These are phyloP conservation scores for Tachina fera DNA, from an alignment of 2,888 invertebrate genomes.

Conservation along the genomic window DNA sequence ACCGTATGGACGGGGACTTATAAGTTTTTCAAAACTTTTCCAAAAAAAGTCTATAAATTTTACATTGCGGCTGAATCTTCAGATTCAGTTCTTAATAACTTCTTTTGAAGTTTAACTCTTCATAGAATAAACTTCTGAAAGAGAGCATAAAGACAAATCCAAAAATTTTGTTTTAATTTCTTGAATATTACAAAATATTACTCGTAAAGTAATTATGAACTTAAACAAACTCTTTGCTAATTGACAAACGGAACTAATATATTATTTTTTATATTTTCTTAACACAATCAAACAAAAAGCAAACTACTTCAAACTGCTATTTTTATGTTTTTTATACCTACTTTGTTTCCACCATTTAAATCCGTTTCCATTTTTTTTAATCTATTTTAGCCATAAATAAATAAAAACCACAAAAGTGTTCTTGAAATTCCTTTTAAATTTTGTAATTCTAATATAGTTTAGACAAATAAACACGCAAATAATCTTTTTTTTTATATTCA, in stretches of 20 bases:
- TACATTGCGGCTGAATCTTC: too few relatives aligned
- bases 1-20: too few relatives aligned
- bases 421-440: conserved; percentile 67
- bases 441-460: conserved; percentile 53
- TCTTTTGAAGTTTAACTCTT: too few relatives aligned
- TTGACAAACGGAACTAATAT: background rate
- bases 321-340: background rate
- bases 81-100: too few relatives aligned
- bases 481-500: conserved; percentile 7
- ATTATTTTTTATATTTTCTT: background rate
- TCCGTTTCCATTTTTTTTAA: conserved; percentile 36
- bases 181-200: too few relatives aligned
- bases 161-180: too few relatives aligned
- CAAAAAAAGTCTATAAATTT: too few relatives aligned
- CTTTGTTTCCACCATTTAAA: conserved; percentile 25
- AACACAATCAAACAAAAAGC: conserved; percentile 3
- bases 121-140: too few relatives aligned
- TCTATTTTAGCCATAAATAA: conserved; percentile 31
- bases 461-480: conserved; percentile 37
- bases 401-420: conserved; percentile 56
- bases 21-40: too few relatives aligned
- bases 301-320: conserved; percentile 13
- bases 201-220: too few relatives aligned
- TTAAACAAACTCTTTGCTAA: too few relatives aligned
- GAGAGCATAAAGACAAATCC: too few relatives aligned